phyloP scores from a whole-genome alignment of 2,113 vertebrate species.

The Sinocyclocheilus anophthalmus region DNA sequence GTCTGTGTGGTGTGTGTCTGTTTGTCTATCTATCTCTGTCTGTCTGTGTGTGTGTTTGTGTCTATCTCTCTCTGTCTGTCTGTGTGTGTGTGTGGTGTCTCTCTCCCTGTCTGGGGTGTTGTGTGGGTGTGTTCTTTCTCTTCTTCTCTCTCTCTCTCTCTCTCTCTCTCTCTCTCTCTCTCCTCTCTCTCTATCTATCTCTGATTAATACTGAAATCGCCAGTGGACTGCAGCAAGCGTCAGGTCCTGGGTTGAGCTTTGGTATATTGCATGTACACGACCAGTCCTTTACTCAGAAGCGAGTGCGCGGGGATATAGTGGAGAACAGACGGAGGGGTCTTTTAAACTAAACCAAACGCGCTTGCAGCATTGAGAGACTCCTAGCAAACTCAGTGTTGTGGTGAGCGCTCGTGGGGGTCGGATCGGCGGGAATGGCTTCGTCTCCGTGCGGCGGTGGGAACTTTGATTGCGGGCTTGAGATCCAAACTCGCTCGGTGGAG shows the following conservation, averaged over 20 bases:
- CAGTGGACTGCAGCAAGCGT: conserved; percentile 68
- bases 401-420: conserved; percentile 50
- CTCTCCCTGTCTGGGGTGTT: too few relatives aligned
- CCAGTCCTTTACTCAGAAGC: conserved; percentile 36
- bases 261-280: conserved; percentile 67
- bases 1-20: background rate
- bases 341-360: conserved; percentile 18
- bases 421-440: conserved; percentile 86
- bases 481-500: conserved; percentile 96
- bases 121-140: too few relatives aligned
- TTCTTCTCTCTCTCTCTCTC: background rate
- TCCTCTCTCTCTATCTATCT: conserved; percentile 3
- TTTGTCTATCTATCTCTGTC: background rate
- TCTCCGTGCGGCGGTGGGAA: conserved; percentile 80
- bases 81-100: background rate
- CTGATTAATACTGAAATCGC: conserved; percentile 32
- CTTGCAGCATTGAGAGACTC: conserved; percentile 22
- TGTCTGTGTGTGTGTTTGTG: too few relatives aligned
- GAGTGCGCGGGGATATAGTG: background rate
- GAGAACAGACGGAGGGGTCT: background rate
- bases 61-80: background rate
- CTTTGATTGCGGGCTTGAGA: conserved; percentile 91
- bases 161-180: background rate
- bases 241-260: conserved; percentile 61
- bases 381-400: conserved; percentile 46